Evolutionary conservation across 1,140 invertebrate genomes (phyloP).

Genomic region (Achroia grisella): DNA sequence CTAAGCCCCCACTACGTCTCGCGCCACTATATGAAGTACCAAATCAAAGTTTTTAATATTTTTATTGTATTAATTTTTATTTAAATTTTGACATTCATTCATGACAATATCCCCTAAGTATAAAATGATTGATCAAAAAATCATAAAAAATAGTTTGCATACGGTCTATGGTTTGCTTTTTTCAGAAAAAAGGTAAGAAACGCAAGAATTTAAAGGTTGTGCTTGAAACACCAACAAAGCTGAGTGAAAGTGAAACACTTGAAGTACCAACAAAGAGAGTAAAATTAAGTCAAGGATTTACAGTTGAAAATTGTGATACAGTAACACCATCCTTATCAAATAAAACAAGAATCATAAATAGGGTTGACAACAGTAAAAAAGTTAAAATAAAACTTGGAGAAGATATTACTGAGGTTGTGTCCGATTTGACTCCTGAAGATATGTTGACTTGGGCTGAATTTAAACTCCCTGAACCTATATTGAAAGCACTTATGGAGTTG

Average conservation of each 20-base stretch:
- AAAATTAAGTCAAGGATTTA: conserved; percentile 52
- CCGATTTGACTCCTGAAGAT: conserved; percentile 56
- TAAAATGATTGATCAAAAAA: too few species aligned
- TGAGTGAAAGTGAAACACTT: conserved; percentile 15
- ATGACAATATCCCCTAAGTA: too few species aligned
- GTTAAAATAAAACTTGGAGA: conserved; percentile 38
- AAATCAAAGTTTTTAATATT: too few species aligned
- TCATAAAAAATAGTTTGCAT: too few species aligned
- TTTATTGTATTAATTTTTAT: too few species aligned
- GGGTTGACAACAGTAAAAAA: conserved; percentile 10
- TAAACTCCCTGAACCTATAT: conserved; percentile 81
- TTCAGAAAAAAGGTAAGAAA: conserved; percentile 15
- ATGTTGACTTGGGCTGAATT: conserved; percentile 81
- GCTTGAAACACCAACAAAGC: conserved; percentile 13
- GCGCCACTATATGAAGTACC: too few species aligned
- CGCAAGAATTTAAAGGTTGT: too few species aligned
- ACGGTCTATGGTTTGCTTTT: too few species aligned
- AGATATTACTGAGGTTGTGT: conserved; percentile 21
- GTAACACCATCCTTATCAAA: conserved; percentile 34
- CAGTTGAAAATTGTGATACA: conserved; percentile 39
- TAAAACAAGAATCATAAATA: conserved; percentile 5
- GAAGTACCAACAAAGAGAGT: conserved; percentile 34
- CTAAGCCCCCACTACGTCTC: too few species aligned
- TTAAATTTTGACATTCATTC: too few species aligned
- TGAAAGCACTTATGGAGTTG: conserved; percentile 83